phyloP scores from a whole-genome alignment of 2,113 vertebrate species.

The Motacilla tschutschensis region DNA sequence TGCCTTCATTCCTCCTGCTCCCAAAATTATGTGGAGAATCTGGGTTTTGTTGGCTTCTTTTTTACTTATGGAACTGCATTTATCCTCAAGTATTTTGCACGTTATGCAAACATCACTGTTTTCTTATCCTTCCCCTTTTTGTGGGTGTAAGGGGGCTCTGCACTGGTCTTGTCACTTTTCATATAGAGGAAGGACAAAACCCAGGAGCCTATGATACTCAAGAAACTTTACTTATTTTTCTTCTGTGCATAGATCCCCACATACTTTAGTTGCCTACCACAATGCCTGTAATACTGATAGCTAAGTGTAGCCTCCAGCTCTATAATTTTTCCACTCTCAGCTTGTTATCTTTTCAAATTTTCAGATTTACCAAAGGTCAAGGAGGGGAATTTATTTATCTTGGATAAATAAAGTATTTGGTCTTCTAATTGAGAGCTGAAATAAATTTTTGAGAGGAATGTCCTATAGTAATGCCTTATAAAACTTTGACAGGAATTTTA shows the following conservation, averaged over 20 bases:
- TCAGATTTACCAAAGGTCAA: neutral
- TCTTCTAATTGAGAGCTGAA: neutral
- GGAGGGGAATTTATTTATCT: neutral
- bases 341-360: neutral
- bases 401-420: neutral
- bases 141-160: neutral
- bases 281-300: neutral
- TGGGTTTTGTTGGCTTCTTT: neutral
- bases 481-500: neutral
- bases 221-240: neutral
- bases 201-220: neutral
- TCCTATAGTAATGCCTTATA: neutral
- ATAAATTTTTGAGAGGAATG: neutral
- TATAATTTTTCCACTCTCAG: neutral
- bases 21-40: neutral
- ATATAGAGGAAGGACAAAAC: neutral
- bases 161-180: neutral
- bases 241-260: neutral
- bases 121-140: neutral
- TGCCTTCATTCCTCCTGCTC: neutral
- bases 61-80: neutral
- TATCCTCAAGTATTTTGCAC: neutral
- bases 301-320: neutral
- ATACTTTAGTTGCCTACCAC: neutral
- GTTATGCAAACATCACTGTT: neutral